Evolutionary conservation across 1,140 invertebrate genomes (phyloP), one percentile per base, ranked within the genome.

Genomic region (Galendromus occidentalis): DNA sequence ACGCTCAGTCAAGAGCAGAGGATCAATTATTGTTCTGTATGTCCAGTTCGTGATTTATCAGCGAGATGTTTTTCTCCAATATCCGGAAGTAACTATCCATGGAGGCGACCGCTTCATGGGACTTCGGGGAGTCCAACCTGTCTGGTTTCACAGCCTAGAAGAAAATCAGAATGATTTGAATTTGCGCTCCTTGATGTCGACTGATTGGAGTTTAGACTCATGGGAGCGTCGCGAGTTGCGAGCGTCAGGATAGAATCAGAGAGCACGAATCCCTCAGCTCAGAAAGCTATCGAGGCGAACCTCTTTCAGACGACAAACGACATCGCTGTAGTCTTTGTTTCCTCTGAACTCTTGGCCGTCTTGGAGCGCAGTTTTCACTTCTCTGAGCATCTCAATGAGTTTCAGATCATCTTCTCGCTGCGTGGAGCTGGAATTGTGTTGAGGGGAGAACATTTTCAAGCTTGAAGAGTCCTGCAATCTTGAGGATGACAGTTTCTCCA

Each of bases 31-130:
- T 59, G 22, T 25, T 59, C 14, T 25, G 25, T 14, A 25, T 22
- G 22, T 59, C 33, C n/a, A 59, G 51, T 25, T 59, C 51, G 14
- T 59, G 51, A 25, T 59, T 33, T 14, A 59, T 59, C n/a, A 59
- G 51, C 17, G 51, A 59, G 20, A 59, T 59, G 51, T 59, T 59
- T 22, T 59, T 59, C 33, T 59, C 51, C 25, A 59, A 59, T 25
- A 59, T 59, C 14, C 51, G 51, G 22, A 59, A 25, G 51, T 59
- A 59, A 33, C 51, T 59, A 22, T 59, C 51, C 51, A 59, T 59
- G 25, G 51, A 25, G 20, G 33, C 12, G 51, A 59, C 51, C 2
- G 25, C 51, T 25, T 59, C 51, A 9, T 25, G 51, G 25, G 14
- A 22, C 20, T 59, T 25, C 17, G 17, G 17, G 2, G 14, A 25